Conservation (phyloP, 1,140 invertebrate species). For the Heliconius congener region DNA sequence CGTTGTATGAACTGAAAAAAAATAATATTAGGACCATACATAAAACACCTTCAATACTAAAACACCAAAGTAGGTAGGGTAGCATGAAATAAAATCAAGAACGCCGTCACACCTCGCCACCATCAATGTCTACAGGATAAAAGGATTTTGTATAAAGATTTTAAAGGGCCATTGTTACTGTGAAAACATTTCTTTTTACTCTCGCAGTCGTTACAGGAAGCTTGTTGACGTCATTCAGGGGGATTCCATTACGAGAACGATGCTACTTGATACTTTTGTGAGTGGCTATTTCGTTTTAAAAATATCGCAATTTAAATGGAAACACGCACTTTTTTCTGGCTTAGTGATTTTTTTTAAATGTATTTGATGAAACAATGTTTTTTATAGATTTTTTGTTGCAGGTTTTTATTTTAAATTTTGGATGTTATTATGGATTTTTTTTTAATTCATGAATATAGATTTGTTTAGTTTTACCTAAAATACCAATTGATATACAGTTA, state of each 20-base stretch:
- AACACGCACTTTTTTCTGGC: neutral
- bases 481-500: too few relatives aligned
- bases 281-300: conserved; percentile 28
- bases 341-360: neutral
- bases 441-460: too few relatives aligned
- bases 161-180: conserved; percentile 33
- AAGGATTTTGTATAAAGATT: conserved; percentile 36
- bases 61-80: neutral
- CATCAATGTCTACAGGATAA: conserved; percentile 33
- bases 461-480: too few relatives aligned
- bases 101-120: conserved; percentile 18
- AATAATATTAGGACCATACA: too few relatives aligned
- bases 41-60: too few relatives aligned
- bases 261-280: conserved; percentile 28
- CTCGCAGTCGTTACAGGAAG: conserved; percentile 32
- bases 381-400: neutral
- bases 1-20: too few relatives aligned
- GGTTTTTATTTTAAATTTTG: neutral
- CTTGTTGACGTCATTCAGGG: conserved; percentile 29
- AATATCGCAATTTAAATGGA: conserved; percentile 10
- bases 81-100: conserved; percentile 22
- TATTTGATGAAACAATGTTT: neutral
- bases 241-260: conserved; percentile 36
- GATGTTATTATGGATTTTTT: neutral
- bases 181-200: conserved; percentile 39